These are phyloP conservation scores for Polyommatus iphigenia DNA, from an alignment of 2,888 invertebrate genomes.

Conservation along the genomic window DNA sequence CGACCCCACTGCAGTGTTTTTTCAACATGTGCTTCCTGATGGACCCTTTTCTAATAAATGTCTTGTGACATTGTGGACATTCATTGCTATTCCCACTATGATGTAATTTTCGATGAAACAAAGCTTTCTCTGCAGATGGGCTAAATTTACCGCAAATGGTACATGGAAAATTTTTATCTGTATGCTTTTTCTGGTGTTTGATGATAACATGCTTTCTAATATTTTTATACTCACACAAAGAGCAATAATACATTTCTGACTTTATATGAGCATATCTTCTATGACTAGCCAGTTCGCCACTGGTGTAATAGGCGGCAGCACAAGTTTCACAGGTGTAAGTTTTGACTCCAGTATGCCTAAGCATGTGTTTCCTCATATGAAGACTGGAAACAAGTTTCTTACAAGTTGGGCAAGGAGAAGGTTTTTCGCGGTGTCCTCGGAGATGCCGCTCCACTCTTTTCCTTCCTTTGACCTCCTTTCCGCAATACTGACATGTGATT, in stretches of 20 bases:
- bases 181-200: slow-evolving; percentile 55
- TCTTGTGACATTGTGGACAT: slow-evolving; percentile 57
- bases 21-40: slow-evolving; percentile 46
- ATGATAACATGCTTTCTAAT: slow-evolving; percentile 45
- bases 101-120: slow-evolving; percentile 56
- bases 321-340: slow-evolving; percentile 63
- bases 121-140: slow-evolving; percentile 50
- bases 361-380: slow-evolving; percentile 52
- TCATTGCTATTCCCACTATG: slow-evolving; percentile 46
- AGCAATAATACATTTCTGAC: slow-evolving; percentile 51
- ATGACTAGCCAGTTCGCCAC: slow-evolving; percentile 60
- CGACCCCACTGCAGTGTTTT: slow-evolving; percentile 40
- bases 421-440: slow-evolving; percentile 46
- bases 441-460: slow-evolving; percentile 55
- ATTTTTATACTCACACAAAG: slow-evolving; percentile 56
- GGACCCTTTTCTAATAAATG: slow-evolving; percentile 51
- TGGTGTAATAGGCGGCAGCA: slow-evolving; percentile 57
- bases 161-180: slow-evolving; percentile 53
- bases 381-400: slow-evolving; percentile 51
- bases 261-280: slow-evolving; percentile 52
- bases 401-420: slow-evolving; percentile 53
- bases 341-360: slow-evolving; percentile 57
- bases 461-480: slow-evolving; percentile 58
- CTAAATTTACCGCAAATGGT: slow-evolving; percentile 53
- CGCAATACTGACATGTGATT: slow-evolving; percentile 62